These are phyloP conservation scores for Spisula solida DNA, from an alignment of 2,888 invertebrate genomes.

Conservation along the genomic window DNA sequence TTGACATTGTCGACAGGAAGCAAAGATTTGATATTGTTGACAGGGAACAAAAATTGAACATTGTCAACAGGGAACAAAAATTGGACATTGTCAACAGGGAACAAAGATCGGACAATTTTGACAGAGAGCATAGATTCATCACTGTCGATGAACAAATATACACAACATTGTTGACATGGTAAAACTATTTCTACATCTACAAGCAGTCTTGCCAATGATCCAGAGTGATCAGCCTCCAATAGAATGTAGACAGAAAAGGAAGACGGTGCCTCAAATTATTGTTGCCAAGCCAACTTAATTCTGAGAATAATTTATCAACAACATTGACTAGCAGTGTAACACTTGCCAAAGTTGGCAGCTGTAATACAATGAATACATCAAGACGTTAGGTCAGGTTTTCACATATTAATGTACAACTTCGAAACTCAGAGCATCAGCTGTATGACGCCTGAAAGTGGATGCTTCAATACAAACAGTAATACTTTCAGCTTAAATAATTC, in stretches of 20 bases:
- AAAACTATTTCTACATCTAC: not conserved
- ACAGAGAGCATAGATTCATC: no score
- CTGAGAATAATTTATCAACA: constrained; percentile 6
- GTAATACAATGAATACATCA: not conserved
- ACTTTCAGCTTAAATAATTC: not conserved
- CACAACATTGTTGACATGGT: not conserved
- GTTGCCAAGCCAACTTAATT: not conserved
- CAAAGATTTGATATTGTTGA: no score
- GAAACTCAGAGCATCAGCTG: not conserved
- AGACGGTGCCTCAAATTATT: not conserved
- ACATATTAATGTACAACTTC: not conserved
- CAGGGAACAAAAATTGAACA: no score
- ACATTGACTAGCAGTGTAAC: not conserved
- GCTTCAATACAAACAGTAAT: not conserved
- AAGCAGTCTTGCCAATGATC: not conserved
- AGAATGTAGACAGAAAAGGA: not conserved
- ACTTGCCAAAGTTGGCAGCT: not conserved
- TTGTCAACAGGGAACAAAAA: no score
- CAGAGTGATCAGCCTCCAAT: not conserved
- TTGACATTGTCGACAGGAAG: no score
- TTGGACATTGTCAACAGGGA: no score
- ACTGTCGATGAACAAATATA: not conserved
- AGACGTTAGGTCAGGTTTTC: no score
- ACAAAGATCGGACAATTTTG: no score
- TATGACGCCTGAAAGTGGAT: not conserved